Evolutionary conservation across 1,140 invertebrate species (phyloP), one percentile per base, ranked within the genome.

Genomic region (Asobara japonica): DNA sequence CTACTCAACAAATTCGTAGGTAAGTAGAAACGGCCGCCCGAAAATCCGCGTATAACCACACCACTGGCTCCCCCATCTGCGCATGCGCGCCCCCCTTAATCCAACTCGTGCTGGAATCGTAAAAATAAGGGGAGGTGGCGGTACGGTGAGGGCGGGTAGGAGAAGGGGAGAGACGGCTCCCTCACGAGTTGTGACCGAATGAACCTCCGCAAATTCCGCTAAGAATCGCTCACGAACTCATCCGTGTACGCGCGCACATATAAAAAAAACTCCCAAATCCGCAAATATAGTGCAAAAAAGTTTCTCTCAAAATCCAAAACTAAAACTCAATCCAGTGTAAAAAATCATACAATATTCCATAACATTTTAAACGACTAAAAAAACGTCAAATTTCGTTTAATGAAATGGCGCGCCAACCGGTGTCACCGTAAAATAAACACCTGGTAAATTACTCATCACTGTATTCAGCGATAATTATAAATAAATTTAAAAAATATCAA

Each of bases 71-170:
- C 16, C 31, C 33, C n/a, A 7, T 16, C 22, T 25, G 73, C 75
- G 78, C 79, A 77, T 78, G 82, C 82, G 84, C 79, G 74, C 3
- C 31, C 18, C 11, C n/a, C 1, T n/a, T 11, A 16, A 25, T n/a
- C 16, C 22, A n/a, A n/a, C 8, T 51, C 36, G n/a, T n/a, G n/a
- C n/a, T n/a, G 60, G 74, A 82, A 80, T 79, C 78, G 80, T 76
- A 81, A 79, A 82, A 83, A 81, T 82, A 80, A 81, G 76, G 78
- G 65, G 41, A 41, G 31, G 31, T n/a, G n/a, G n/a, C n/a, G n/a
- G n/a, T n/a, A n/a, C n/a, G n/a, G n/a, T n/a, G 31, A 33, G 31
- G 31, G 31, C 5, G 31, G 77, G 79, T 76, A 81, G 78, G 80
- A 82, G 82, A 80, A 79, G 82, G 76, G 78, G 64, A 22, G 64